A percentile compares a stretch with the other conserved stretches of the same genome.
Evolutionary conservation across 2,888 invertebrate genomes (phyloP).

Genomic region (Capitulum mitella): DNA sequence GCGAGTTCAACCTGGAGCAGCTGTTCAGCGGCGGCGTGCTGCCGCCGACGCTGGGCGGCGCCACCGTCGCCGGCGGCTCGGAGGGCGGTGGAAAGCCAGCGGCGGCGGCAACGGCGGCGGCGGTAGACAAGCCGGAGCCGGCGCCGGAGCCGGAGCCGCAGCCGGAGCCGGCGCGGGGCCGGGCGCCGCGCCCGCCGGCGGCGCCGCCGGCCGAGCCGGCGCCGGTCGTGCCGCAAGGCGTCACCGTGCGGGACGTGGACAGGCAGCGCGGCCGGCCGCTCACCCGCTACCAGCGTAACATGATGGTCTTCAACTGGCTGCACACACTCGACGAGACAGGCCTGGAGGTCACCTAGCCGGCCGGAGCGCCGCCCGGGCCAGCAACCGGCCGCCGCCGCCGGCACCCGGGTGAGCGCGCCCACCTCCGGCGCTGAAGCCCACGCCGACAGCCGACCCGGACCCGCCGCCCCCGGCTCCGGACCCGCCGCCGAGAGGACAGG

Average conservation of each 20-base stretch:
- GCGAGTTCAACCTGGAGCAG: conserved; percentile 67
- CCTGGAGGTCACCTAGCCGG: neutral
- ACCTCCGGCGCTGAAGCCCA: too few species aligned
- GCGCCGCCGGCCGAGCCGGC: conserved; percentile 38
- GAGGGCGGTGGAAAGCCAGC: conserved; percentile 31
- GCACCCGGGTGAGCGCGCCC: too few species aligned
- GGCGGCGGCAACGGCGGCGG: conserved; percentile 38
- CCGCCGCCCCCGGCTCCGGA: too few species aligned
- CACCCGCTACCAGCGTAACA: conserved; percentile 83
- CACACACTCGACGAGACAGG: conserved; percentile 60
- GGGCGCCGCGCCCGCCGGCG: conserved; percentile 37
- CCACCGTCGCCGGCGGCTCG: conserved; percentile 29
- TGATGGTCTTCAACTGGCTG: conserved; percentile 93
- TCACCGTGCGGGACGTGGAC: conserved; percentile 55
- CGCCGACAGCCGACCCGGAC: too few species aligned
- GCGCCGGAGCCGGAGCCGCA: conserved; percentile 25
- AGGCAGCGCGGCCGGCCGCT: conserved; percentile 72
- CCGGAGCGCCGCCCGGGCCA: neutral
- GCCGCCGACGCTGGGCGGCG: conserved; percentile 26
- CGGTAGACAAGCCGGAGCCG: conserved; percentile 40
- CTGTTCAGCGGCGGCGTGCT: conserved; percentile 32
- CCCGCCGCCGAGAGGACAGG: too few species aligned
- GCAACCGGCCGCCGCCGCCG: too few species aligned
- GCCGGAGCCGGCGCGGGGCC: conserved; percentile 28
- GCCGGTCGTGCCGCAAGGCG: too few species aligned